Conservation (phyloP, 2,888 invertebrate species). For the Sesia bembeciformis region DNA sequence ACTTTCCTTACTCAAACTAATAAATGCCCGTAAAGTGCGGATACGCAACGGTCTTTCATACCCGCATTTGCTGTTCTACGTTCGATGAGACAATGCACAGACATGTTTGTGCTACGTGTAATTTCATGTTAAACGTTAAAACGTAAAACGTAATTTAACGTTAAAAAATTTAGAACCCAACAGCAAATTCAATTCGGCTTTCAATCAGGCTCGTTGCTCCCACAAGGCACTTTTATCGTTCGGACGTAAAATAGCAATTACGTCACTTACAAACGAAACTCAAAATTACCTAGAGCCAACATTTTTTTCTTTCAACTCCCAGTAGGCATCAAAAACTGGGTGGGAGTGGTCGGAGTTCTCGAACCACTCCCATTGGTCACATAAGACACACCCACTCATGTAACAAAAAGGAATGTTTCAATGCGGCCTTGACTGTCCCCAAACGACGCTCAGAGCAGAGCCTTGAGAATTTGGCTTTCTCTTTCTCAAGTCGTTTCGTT, state of each 20-base stretch:
- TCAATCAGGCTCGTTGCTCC: background rate
- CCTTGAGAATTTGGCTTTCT: conserved; percentile 69
- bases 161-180: background rate
- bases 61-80: too few species aligned
- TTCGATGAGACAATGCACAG: too few species aligned
- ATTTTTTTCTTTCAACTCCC: conserved; percentile 66
- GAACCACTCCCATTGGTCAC: conserved; percentile 57
- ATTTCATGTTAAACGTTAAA: background rate
- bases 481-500: conserved; percentile 51
- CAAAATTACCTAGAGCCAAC: conserved; percentile 67
- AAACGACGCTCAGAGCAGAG: conserved; percentile 34
- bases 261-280: conserved; percentile 55
- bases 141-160: too few species aligned
- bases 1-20: too few species aligned
- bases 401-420: conserved; percentile 54
- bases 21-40: too few species aligned
- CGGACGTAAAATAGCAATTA: conserved; percentile 28
- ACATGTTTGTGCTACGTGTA: too few species aligned
- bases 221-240: background rate
- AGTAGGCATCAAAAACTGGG: conserved; percentile 66
- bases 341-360: conserved; percentile 49
- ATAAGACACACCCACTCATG: conserved; percentile 47
- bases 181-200: background rate
- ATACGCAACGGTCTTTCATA: too few species aligned
- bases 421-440: conserved; percentile 30